phyloP scores from a whole-genome alignment of 2,888 invertebrate genomes.

The Apodemia hepburni region DNA sequence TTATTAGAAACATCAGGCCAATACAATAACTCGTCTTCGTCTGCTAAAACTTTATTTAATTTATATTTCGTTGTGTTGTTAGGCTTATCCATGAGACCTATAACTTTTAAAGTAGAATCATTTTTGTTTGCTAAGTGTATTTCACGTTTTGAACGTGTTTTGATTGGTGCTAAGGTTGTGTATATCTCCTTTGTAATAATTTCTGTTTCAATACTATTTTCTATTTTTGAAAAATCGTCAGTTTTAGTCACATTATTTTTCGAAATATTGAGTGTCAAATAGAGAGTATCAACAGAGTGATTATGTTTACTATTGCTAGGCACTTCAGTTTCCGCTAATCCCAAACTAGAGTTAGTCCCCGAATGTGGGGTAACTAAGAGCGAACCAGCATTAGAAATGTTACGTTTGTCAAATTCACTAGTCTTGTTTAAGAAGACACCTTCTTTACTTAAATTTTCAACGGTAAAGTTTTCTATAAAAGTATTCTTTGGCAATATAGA shows the following conservation, averaged over 20 bases:
- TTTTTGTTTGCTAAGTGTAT: slow-evolving; percentile 20
- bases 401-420: not conserved
- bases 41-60: slow-evolving; percentile 41
- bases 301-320: slow-evolving; percentile 35
- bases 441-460: slow-evolving; percentile 11
- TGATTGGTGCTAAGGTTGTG: slow-evolving; percentile 37
- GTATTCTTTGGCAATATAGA: not conserved
- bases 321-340: slow-evolving; percentile 35
- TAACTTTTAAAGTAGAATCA: slow-evolving; percentile 15
- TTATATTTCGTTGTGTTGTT: slow-evolving; percentile 39
- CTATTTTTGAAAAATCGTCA: slow-evolving; percentile 39
- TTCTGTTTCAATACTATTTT: slow-evolving; percentile 60
- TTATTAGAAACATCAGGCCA: slow-evolving; percentile 52
- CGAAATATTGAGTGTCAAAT: slow-evolving; percentile 48
- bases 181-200: slow-evolving; percentile 32
- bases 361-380: not conserved
- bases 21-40: slow-evolving; percentile 52
- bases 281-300: slow-evolving; percentile 44
- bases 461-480: not conserved
- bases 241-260: slow-evolving; percentile 40
- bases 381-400: not conserved
- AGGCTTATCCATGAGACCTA: slow-evolving; percentile 19
- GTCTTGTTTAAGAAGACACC: not conserved
- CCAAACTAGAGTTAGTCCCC: slow-evolving; percentile 19
- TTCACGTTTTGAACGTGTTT: slow-evolving; percentile 45